Evolutionary conservation across 2,888 invertebrate species (phyloP), one percentile per base, ranked within the genome.

Genomic region (Eristalis pertinax): DNA sequence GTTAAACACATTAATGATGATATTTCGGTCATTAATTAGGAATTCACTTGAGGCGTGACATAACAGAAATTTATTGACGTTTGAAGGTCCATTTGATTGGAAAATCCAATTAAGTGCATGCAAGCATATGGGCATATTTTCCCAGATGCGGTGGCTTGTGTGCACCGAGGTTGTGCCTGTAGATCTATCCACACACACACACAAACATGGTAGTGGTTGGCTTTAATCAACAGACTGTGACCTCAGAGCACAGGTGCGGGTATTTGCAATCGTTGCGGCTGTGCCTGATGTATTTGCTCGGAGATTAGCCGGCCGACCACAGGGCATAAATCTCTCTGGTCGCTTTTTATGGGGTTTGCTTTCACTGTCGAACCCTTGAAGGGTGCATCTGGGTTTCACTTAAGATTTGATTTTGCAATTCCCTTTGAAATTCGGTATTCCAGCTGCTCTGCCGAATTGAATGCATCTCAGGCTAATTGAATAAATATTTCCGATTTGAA

Each of bases 1-100:
- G 70, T 50, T 69, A 7, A 64, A 69, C 63, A 68, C 73, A 69
- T 69, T 80, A 13, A 56, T 50, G 29, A 70, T 65, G 22, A 58
- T 62, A 73, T 63, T 67, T 65, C 50, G 32, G 43, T 58, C 29
- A 41, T 29, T 69, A 68, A 68, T 80, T 73, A 62, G 43, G 19
- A 11, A 22, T 72, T 77, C 32, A 35, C 26, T 65, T 72, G 35
- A 60, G 32, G 60, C 60, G 41, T 26, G 72, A 26, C 41, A 41
- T 4, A 38, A 43, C 41, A 0, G 26, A 43, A 43, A 73, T 73
- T 63, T 63, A 73, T 73, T 62, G 72, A 29, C 72, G 43, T 32
- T 24, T 60, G 60, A 32, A 5, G 29, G 15, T 11, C 56, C 19
- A 15, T 35, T 60, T 29, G 60, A 60, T 26, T 50, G 50, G 50